Percentiles rank a stretch among this genome's conserved stretches.
phyloP scores from a whole-genome alignment of 2,888 invertebrate genomes.

The Ectemnius cavifrons region DNA sequence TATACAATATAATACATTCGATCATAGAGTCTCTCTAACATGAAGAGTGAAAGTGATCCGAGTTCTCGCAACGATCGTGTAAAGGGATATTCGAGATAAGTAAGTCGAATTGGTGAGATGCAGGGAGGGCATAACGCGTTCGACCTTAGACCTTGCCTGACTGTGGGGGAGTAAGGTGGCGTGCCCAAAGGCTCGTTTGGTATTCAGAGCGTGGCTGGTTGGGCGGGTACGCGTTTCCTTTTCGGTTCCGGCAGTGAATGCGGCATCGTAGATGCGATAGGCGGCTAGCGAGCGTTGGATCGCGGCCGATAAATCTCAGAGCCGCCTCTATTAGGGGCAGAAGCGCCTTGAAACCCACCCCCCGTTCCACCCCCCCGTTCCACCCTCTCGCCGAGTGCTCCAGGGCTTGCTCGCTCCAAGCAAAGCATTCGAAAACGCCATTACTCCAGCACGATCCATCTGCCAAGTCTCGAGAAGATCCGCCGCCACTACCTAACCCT shows the following conservation, averaged over 20 bases:
- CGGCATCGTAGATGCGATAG: conserved; percentile 44
- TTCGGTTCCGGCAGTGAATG: conserved; percentile 60
- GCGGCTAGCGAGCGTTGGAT: conserved; percentile 48
- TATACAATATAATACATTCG: no score
- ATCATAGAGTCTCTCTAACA: no score
- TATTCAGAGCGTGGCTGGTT: conserved; percentile 58
- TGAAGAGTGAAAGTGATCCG: no score
- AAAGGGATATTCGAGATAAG: no score
- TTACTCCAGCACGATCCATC: conserved; percentile 35
- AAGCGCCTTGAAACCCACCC: conserved; percentile 24
- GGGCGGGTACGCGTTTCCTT: conserved; percentile 63
- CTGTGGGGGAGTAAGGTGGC: conserved; percentile 26
- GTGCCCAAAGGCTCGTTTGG: conserved; percentile 54
- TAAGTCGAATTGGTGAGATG: no score
- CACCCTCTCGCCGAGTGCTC: background rate
- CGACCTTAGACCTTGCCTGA: conserved; percentile 37
- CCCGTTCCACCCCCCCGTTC: background rate
- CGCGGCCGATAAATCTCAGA: conserved; percentile 65
- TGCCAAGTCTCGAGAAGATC: conserved; percentile 21
- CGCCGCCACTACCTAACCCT: conserved; percentile 6
- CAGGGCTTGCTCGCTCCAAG: background rate
- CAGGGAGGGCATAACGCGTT: conserved; percentile 26
- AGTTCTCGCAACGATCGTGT: no score
- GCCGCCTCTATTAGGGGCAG: conserved; percentile 61
- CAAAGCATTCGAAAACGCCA: conserved; percentile 37